phyloP scores from a whole-genome alignment of 2,113 vertebrate genomes.

The Megaceryle torquata region DNA sequence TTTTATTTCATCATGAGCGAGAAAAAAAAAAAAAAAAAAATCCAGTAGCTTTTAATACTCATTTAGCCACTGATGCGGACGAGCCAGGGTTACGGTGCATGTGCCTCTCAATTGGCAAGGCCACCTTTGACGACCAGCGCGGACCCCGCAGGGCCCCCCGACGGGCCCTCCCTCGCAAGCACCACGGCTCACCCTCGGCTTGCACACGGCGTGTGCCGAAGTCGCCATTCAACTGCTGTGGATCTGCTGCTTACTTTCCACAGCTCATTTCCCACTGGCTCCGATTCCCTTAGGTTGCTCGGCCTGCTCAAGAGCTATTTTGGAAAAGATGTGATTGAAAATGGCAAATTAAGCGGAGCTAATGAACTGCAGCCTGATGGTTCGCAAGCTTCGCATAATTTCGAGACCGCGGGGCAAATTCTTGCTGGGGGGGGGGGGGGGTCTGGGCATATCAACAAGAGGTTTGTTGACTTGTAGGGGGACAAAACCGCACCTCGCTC shows the following conservation, averaged over 20 bases:
- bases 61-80: not conserved
- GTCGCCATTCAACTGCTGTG: not conserved
- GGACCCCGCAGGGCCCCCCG: not conserved
- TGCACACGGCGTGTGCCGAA: not conserved
- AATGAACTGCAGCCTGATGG: not conserved
- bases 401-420: not conserved
- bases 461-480: not conserved
- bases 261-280: not conserved
- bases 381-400: not conserved
- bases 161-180: not conserved
- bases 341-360: not conserved
- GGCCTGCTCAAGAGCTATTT: not conserved
- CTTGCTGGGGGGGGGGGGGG: not conserved
- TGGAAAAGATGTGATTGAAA: not conserved
- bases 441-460: not conserved
- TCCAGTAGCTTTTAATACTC: not conserved
- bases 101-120: not conserved
- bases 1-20: rapidly evolving
- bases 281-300: not conserved
- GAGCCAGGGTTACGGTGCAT: not conserved
- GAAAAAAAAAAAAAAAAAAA: rapidly evolving
- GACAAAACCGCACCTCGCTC: not conserved
- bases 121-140: not conserved
- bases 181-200: not conserved
- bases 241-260: not conserved